A percentile compares a stretch with the other conserved stretches of the same genome.
Conservation (phyloP, 2,797 vertebrate genomes). For the Tokudaia muenninki region DNA sequence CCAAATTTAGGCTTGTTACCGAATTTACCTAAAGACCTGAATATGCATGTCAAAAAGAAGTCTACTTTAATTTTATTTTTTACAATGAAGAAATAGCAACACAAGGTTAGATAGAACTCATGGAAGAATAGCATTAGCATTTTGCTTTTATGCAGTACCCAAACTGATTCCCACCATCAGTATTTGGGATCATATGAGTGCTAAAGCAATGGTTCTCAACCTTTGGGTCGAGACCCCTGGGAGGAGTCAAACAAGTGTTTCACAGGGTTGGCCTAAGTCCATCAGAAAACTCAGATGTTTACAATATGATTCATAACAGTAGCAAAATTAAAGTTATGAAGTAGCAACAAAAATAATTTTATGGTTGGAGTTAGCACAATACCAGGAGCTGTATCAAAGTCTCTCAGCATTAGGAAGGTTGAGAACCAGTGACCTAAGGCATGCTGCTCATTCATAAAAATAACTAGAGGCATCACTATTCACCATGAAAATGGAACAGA, state of each 20-base stretch:
- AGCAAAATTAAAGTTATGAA: not conserved
- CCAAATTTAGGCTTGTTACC: not conserved
- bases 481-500: slow-evolving; percentile 12
- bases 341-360: not conserved
- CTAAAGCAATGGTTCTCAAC: not conserved
- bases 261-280: not conserved
- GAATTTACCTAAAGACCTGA: not conserved
- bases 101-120: slow-evolving; percentile 29
- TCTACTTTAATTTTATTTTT: slow-evolving; percentile 1
- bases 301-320: not conserved
- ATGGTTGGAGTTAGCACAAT: not conserved
- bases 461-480: slow-evolving; percentile 14
- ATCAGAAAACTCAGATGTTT: not conserved
- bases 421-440: not conserved
- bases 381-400: not conserved
- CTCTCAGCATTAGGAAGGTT: not conserved
- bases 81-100: not conserved
- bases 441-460: slow-evolving; percentile 61
- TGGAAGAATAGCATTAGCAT: not conserved
- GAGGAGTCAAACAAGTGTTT: not conserved
- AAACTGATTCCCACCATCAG: not conserved
- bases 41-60: slow-evolving; percentile 23
- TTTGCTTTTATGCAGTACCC: not conserved
- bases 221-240: no score
- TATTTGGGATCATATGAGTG: not conserved